These are phyloP conservation scores for Ormyrus labotus DNA, from an alignment of 2,888 invertebrate species.

Conservation along the genomic window DNA sequence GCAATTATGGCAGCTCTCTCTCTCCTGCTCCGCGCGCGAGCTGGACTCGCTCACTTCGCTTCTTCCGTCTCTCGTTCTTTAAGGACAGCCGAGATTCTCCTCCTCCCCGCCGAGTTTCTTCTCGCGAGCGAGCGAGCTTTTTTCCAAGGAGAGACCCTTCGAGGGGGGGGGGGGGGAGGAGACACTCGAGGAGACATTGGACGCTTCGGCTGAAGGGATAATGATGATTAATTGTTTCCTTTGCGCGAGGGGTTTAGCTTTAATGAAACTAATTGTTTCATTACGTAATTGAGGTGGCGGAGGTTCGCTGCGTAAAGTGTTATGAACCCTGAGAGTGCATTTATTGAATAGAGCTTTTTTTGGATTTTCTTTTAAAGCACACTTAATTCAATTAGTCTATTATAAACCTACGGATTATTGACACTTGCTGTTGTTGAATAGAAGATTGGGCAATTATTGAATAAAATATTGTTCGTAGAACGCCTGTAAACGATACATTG, in stretches of 20 bases:
- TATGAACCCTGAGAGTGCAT: too few species aligned
- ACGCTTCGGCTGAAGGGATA: conserved; percentile 31
- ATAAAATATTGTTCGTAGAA: too few species aligned
- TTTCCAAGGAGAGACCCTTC: too few species aligned
- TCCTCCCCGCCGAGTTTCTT: background rate
- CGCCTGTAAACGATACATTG: too few species aligned
- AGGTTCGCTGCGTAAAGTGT: background rate
- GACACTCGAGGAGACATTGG: background rate
- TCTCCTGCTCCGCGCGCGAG: background rate
- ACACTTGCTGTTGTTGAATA: too few species aligned
- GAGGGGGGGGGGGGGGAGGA: too few species aligned
- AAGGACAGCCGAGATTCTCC: conserved; percentile 19
- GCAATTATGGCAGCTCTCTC: conserved; percentile 38
- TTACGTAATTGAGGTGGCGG: background rate
- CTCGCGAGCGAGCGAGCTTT: background rate
- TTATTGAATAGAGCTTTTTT: too few species aligned
- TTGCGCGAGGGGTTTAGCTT: background rate
- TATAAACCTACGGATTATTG: too few species aligned
- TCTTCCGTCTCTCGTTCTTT: conserved; percentile 14
- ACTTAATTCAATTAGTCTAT: too few species aligned
- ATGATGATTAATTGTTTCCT: conserved; percentile 44
- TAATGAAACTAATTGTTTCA: conserved; percentile 25
- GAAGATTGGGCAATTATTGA: too few species aligned
- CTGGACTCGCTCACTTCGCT: background rate
- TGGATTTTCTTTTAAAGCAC: too few species aligned